Conservation (phyloP, 2,113 vertebrate genomes). For the Maylandia zebra region DNA sequence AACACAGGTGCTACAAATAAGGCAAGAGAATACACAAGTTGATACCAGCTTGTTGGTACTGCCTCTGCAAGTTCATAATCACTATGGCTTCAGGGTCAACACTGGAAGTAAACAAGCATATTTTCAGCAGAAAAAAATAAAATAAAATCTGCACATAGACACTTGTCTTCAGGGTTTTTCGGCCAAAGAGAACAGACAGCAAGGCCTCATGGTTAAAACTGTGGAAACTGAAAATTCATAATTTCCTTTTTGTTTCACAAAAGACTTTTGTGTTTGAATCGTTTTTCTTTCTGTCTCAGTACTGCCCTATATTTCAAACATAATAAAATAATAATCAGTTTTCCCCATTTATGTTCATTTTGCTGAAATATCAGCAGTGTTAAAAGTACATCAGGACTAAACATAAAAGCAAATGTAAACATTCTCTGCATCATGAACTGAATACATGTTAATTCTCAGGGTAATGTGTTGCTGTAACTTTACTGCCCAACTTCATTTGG, state of each 20-base stretch:
- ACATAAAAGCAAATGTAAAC: not conserved
- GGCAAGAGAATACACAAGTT: not conserved
- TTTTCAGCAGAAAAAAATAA: not conserved
- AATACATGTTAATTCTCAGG: not conserved
- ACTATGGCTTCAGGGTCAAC: not conserved
- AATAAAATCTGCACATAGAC: not conserved
- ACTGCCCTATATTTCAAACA: not conserved
- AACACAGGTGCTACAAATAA: not conserved
- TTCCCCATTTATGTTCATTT: rapidly evolving
- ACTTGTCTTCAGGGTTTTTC: not conserved
- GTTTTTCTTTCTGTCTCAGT: not conserved
- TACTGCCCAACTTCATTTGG: not conserved
- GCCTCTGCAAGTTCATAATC: not conserved
- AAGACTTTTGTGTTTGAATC: not conserved
- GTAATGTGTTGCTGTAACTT: not conserved
- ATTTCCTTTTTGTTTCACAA: not conserved
- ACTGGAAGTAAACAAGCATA: not conserved
- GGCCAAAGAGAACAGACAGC: not conserved
- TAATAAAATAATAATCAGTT: not conserved
- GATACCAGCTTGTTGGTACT: not conserved
- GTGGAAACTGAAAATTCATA: not conserved
- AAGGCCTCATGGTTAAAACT: not conserved
- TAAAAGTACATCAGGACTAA: not conserved
- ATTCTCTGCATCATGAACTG: not conserved
- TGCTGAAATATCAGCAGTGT: not conserved